Conservation (phyloP, 2,797 vertebrate genomes). For the Chanos chanos region DNA sequence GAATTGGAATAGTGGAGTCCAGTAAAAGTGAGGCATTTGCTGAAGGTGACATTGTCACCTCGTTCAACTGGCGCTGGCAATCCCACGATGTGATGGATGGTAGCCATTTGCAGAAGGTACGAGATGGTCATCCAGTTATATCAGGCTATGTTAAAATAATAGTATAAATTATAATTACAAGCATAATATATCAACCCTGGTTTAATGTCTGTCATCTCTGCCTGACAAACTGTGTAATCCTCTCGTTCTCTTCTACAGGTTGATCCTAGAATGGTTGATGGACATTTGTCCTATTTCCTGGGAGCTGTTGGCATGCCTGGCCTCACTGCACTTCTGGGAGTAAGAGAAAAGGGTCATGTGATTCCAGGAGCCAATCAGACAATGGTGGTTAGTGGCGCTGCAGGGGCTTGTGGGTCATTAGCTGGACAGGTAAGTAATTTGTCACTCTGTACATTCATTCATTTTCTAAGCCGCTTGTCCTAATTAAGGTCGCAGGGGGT, state of each 20-base stretch:
- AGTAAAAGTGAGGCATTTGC: slow-evolving; percentile 66
- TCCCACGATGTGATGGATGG: slow-evolving; percentile 77
- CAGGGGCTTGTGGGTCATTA: slow-evolving; percentile 89
- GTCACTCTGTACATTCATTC: too few species aligned
- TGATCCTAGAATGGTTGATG: slow-evolving; percentile 77
- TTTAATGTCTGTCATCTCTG: too few species aligned
- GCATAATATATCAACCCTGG: too few species aligned
- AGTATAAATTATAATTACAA: too few species aligned
- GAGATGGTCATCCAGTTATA: too few species aligned
- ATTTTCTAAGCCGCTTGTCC: too few species aligned
- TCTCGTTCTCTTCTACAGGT: slow-evolving; percentile 65
- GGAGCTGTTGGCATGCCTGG: slow-evolving; percentile 89
- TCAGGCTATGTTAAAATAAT: too few species aligned
- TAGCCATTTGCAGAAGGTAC: slow-evolving; percentile 80
- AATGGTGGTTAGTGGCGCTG: slow-evolving; percentile 93
- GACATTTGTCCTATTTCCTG: slow-evolving; percentile 84
- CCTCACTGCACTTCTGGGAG: slow-evolving; percentile 82
- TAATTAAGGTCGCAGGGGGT: too few species aligned
- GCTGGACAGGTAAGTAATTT: slow-evolving; percentile 98
- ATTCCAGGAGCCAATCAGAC: slow-evolving; percentile 80
- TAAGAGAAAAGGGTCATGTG: slow-evolving; percentile 88
- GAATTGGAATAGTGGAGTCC: slow-evolving; percentile 83
- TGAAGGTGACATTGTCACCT: slow-evolving; percentile 80
- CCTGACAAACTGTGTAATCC: not conserved
- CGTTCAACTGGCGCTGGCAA: slow-evolving; percentile 92